Conservation (phyloP, 2,113 vertebrate genomes). For the Limanda limanda region DNA sequence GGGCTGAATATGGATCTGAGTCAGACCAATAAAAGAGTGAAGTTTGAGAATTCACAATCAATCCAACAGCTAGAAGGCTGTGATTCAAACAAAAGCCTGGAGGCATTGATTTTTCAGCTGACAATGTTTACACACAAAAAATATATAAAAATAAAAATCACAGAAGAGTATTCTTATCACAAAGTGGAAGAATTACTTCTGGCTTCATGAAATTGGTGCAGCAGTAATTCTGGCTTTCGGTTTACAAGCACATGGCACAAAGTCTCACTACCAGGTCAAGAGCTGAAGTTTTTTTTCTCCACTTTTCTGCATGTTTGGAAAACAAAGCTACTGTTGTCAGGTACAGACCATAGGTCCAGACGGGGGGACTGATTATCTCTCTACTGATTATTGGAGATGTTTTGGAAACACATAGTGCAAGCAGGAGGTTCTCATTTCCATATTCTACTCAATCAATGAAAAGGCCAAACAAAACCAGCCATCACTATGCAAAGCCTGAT, state of each 20-base stretch:
- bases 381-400: slow-evolving; percentile 38
- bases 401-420: slow-evolving; percentile 21
- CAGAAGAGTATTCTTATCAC: neutral
- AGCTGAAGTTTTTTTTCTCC: slow-evolving; percentile 5
- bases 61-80: neutral
- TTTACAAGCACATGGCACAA: slow-evolving; percentile 5
- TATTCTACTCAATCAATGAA: neutral
- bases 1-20: neutral
- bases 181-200: neutral
- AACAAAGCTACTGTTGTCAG: slow-evolving; percentile 5
- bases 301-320: slow-evolving; percentile 15
- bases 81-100: slow-evolving; percentile 18
- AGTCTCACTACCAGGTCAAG: neutral
- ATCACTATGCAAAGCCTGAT: slow-evolving; percentile 63
- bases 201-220: neutral
- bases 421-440: neutral
- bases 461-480: slow-evolving; percentile 55
- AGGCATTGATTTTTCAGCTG: neutral
- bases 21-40: neutral
- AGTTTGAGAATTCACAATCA: slow-evolving; percentile 19
- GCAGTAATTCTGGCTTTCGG: neutral
- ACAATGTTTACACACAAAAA: neutral
- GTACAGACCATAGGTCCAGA: slow-evolving; percentile 35
- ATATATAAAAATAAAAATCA: too few relatives aligned
- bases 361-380: slow-evolving; percentile 24